A percentile compares a stretch with the other conserved stretches of the same genome.
These are phyloP conservation scores for Pempheris klunzingeri DNA, from an alignment of 2,797 vertebrate genomes.

Conservation along the genomic window DNA sequence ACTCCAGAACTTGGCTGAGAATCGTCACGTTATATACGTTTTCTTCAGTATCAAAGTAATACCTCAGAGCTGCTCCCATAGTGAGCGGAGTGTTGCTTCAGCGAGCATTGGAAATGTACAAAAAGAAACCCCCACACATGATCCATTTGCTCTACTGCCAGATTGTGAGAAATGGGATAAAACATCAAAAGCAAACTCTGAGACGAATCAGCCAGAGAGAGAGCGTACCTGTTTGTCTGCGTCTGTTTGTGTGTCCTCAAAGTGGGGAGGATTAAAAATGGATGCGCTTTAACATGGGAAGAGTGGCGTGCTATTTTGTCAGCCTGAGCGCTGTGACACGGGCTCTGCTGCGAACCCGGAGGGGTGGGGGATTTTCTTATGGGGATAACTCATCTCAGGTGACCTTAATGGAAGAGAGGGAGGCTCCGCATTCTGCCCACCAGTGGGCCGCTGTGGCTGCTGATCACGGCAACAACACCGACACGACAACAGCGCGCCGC, in stretches of 20 bases:
- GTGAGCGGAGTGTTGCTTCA: slow-evolving; percentile 6
- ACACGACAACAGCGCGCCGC: slow-evolving; percentile 32
- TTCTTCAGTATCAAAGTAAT: too few relatives aligned
- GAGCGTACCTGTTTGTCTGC: slow-evolving; percentile 22
- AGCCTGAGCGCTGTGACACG: slow-evolving; percentile 43
- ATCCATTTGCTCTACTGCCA: slow-evolving; percentile 21
- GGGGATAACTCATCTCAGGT: slow-evolving; percentile 55
- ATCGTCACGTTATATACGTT: too few relatives aligned
- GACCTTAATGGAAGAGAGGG: slow-evolving; percentile 37
- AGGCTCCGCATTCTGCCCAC: slow-evolving; percentile 23
- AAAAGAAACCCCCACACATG: slow-evolving; percentile 4
- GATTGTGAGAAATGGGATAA: slow-evolving; percentile 29
- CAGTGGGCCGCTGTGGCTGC: slow-evolving; percentile 22
- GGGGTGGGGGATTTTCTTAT: slow-evolving; percentile 21
- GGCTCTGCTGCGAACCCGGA: slow-evolving; percentile 1
- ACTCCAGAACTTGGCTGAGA: too few relatives aligned
- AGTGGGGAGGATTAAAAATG: slow-evolving; percentile 69
- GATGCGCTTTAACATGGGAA: slow-evolving; percentile 60
- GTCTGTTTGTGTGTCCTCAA: slow-evolving; percentile 25
- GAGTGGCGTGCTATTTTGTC: slow-evolving; percentile 64
- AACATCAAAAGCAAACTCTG: slow-evolving; percentile 62
- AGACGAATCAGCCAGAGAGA: slow-evolving; percentile 18
- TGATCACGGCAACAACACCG: slow-evolving; percentile 19
- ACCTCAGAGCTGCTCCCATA: slow-evolving; percentile 14
- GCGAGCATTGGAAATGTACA: slow-evolving; percentile 1